Evolutionary conservation across 2,797 vertebrate species (phyloP), one percentile per base, ranked within the genome.

Genomic region (Fistularia commersonii): DNA sequence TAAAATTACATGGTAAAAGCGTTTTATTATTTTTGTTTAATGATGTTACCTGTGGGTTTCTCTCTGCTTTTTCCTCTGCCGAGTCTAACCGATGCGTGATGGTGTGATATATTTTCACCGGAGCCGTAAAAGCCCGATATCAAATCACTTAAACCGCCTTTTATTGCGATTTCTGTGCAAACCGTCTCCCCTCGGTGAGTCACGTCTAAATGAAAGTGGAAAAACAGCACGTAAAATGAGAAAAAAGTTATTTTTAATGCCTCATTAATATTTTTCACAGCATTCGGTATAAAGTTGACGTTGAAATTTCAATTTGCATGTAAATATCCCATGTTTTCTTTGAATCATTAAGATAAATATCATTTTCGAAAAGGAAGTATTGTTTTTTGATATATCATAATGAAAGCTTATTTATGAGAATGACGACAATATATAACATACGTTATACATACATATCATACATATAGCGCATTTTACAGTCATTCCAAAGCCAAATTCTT

Each of bases 21-120:
- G 45, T 81, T 85, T 83, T 81, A 87, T 89, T 87, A 83, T 87
- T 88, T 85, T 76, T 60, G 60, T 82, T 82, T 63, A 77, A 82
- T 75, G 51, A 63, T 83, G 81, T 88, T 86, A 85, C 72, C 66
- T 73, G 50, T 70, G 57, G 76, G 12, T 53, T 53, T 67, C 60
- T 57, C 61, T 57, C 58, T 23, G 32, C 57, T 51, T 39, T 38
- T 34, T 8, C 8, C 10, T 36, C 15, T 48, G 39, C 67, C 40
- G 38, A 55, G 51, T 45, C 61, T 59, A 81, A 77, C n/a, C n/a
- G n/a, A n/a, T n/a, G n/a, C n/a, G 77, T 77, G 66, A 81, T 58
- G 65, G 50, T 76, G 66, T 76, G 72, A 82, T 85, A 71, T 81
- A 75, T 80, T 78, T 72, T 76, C 71, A 66, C 31, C 33, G 52